Conservation (phyloP, 2,113 vertebrate genomes). For the Trichomycterus rosablanca region DNA sequence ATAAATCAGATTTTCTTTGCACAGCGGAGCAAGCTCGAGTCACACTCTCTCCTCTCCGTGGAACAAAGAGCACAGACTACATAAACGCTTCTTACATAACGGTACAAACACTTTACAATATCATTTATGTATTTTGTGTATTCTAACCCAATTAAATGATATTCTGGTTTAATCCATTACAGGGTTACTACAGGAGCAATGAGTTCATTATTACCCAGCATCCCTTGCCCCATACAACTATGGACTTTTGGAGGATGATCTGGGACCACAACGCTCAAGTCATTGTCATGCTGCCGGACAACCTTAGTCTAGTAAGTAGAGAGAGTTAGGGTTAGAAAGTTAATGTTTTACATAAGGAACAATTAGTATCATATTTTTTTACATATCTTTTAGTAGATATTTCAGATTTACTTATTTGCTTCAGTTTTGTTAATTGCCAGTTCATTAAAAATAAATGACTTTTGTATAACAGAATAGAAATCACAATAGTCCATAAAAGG, state of each 20-base stretch:
- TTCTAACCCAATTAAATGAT: too few relatives aligned
- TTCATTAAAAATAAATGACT: too few relatives aligned
- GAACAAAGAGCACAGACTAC: constrained; percentile 98
- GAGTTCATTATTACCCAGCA: constrained; percentile 99
- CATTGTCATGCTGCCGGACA: constrained; percentile 97
- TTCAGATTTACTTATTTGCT: too few relatives aligned
- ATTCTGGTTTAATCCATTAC: constrained; percentile 51
- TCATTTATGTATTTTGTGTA: neutral
- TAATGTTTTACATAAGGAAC: too few relatives aligned
- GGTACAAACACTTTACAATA: constrained; percentile 65
- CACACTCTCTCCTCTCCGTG: constrained; percentile 88
- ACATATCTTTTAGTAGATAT: too few relatives aligned
- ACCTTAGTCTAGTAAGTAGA: constrained; percentile 85
- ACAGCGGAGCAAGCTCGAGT: constrained; percentile 93
- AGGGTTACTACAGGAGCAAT: constrained; percentile 98
- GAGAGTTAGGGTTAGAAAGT: too few relatives aligned
- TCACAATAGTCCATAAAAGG: too few relatives aligned
- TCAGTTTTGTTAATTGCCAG: too few relatives aligned
- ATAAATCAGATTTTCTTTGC: constrained; percentile 35
- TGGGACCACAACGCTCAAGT: constrained; percentile 99
- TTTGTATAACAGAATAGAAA: too few relatives aligned
- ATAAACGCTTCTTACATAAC: constrained; percentile 99
- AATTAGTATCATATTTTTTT: too few relatives aligned
- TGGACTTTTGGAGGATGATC: constrained; percentile 99
- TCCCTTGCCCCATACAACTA: constrained; percentile 94